These are phyloP conservation scores for Tupaia tana DNA, from an alignment of 2,113 vertebrate species.

Conservation along the genomic window DNA sequence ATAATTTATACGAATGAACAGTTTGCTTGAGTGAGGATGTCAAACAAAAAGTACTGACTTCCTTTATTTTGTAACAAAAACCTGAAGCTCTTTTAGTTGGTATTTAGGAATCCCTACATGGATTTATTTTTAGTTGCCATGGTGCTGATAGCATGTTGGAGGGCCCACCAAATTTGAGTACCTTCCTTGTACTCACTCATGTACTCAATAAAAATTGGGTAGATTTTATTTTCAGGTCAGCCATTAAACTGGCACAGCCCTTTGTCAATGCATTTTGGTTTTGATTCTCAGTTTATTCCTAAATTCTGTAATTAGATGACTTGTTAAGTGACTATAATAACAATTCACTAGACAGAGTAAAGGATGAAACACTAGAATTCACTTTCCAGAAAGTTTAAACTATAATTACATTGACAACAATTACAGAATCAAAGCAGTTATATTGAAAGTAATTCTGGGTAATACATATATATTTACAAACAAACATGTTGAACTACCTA, in stretches of 20 bases:
- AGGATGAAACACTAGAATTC: neutral
- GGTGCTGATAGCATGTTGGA: neutral
- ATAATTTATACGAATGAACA: slow-evolving; percentile 10
- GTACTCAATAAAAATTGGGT: neutral
- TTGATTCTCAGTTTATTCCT: neutral
- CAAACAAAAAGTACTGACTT: slow-evolving; percentile 2
- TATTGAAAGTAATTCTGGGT: slow-evolving; percentile 23
- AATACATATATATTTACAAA: neutral
- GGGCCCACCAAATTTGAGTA: neutral
- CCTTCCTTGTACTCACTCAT: neutral
- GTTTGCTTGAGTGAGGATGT: neutral
- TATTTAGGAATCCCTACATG: neutral
- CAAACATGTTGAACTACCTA: neutral
- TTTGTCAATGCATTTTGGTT: neutral
- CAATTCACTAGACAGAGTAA: neutral
- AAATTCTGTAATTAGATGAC: slow-evolving; percentile 43
- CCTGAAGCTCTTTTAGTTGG: neutral
- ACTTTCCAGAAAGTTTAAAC: slow-evolving; percentile 5
- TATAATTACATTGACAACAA: neutral
- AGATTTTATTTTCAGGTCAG: neutral
- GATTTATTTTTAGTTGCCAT: neutral
- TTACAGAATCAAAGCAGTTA: neutral
- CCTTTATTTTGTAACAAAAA: slow-evolving; percentile 31
- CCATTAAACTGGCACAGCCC: neutral
- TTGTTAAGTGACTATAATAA: neutral